Base-by-base conservation (phyloP, 2,797 vertebrate genomes). In the Podarcis siculus region DNA sequence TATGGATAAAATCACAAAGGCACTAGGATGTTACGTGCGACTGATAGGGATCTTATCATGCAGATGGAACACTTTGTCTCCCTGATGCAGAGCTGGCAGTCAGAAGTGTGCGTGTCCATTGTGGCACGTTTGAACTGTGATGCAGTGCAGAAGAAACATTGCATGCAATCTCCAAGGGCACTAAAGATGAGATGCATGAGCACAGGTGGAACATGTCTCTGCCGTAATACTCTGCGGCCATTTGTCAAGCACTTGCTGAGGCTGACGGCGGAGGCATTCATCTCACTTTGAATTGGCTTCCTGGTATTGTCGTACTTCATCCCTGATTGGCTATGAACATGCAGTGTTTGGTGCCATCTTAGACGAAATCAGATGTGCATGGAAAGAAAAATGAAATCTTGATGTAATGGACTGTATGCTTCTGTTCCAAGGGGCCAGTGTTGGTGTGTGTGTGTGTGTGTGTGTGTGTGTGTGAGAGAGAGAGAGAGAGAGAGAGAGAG, bases 11-110 rank as follows among this genome's bases (percentile, higher is more conserved):
- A 1, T 42, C 30, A 1, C n/a, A 84, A 15, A 25, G 5, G 1
- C 27, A 13, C 2, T 78, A 5, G 45, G 58, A 27, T 35, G 10
- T 72, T 23, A 4, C 15, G 58, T 76, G 85, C 85, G 27, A 21
- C 5, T 39, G 85, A 86, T 86, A 80, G 66, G 35, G 1, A 86
- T 86, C 85, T 80, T 2, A 58, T n/a, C 71, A 77, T 79, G 66
- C 12, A 27, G 23, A 27, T 58, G 15, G 85, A 30, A 86, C 77
- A 72, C 77, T 71, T n/a, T 39, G 85, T 86, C 76, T 86, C 13
- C 10, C 4, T 37, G 5, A 37, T 23, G 8, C 15, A 75, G 17
- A 58, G 15, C 67, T 37, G 66, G 66, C 45, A 58, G 25, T 15
- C 15, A 32, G 45, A 71, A 27, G 12, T 27, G n/a, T 49, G 1